Conservation (phyloP, 2,797 vertebrate genomes). For the Enteromius mattozi region DNA sequence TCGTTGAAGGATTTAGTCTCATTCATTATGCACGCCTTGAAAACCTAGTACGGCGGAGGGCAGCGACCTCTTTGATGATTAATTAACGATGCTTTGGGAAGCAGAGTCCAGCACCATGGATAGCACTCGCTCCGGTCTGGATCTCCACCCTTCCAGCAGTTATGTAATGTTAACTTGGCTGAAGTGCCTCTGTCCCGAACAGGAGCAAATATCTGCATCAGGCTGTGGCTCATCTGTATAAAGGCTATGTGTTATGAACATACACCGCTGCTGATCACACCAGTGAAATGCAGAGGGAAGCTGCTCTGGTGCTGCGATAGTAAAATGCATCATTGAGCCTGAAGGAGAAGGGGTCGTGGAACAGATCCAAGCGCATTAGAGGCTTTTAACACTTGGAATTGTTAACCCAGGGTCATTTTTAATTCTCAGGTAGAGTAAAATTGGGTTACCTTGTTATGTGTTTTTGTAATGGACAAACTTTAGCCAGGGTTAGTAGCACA, state of each 20-base stretch:
- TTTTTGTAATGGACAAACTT: not conserved
- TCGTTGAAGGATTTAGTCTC: constrained; percentile 16
- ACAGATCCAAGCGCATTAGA: constrained; percentile 1
- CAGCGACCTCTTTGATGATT: constrained; percentile 53
- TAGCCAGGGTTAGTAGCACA: not conserved
- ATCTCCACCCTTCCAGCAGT: not conserved
- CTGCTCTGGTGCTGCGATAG: not conserved
- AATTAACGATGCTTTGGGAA: constrained; percentile 53
- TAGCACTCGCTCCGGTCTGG: constrained; percentile 59
- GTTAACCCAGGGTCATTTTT: not conserved
- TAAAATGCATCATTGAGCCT: not conserved
- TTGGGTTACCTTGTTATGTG: not conserved
- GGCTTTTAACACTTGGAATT: not conserved
- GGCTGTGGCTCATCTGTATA: not conserved
- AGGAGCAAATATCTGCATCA: constrained; percentile 14
- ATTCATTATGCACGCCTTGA: constrained; percentile 43
- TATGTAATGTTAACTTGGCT: constrained; percentile 10
- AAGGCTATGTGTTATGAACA: not conserved
- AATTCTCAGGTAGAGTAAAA: not conserved
- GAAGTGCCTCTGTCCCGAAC: constrained; percentile 3
- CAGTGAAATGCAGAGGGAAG: not conserved
- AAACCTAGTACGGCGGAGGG: constrained; percentile 22
- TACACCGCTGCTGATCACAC: not conserved
- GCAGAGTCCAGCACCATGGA: constrained; percentile 68
- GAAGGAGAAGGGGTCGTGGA: not conserved